Conservation (phyloP, 23 tunicate species). For the Halocynthia roretzi region DNA sequence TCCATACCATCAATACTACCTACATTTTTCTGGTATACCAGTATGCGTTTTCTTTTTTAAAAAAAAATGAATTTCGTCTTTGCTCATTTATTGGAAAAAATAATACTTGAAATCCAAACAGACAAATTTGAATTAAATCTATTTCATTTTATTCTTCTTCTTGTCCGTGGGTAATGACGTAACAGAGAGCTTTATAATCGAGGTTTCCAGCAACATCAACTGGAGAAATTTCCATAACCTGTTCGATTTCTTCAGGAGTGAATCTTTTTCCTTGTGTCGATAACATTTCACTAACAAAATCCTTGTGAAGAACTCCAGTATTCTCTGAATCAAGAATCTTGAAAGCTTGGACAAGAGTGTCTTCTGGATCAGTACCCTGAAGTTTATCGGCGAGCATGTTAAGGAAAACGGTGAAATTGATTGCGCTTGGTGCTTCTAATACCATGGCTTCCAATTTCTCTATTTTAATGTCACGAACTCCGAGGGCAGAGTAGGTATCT, state of each 20-base stretch:
- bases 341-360: constrained; percentile 85
- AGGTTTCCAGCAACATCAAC: constrained; percentile 79
- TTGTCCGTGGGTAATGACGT: constrained; percentile 98
- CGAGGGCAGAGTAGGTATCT: constrained; percentile 89
- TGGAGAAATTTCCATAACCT: constrained; percentile 71
- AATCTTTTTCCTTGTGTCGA: constrained; percentile 90
- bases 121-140: too few species aligned
- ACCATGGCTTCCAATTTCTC: constrained; percentile 93
- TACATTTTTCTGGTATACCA: too few species aligned
- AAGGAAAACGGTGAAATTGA: constrained; percentile 95
- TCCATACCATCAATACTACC: too few species aligned
- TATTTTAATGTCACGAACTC: constrained; percentile 82
- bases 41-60: too few species aligned
- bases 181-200: constrained; percentile 59
- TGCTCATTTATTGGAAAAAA: too few species aligned
- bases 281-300: constrained; percentile 61
- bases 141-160: constrained; percentile 70
- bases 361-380: constrained; percentile 97
- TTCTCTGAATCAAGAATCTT: constrained; percentile 89
- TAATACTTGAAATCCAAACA: too few species aligned
- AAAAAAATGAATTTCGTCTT: too few species aligned
- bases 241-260: constrained; percentile 76
- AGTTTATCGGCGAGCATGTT: constrained; percentile 95
- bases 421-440: constrained; percentile 76
- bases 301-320: constrained; percentile 89